Evolutionary conservation across 2,113 vertebrate genomes (phyloP).

Genomic region (Rattus rattus): DNA sequence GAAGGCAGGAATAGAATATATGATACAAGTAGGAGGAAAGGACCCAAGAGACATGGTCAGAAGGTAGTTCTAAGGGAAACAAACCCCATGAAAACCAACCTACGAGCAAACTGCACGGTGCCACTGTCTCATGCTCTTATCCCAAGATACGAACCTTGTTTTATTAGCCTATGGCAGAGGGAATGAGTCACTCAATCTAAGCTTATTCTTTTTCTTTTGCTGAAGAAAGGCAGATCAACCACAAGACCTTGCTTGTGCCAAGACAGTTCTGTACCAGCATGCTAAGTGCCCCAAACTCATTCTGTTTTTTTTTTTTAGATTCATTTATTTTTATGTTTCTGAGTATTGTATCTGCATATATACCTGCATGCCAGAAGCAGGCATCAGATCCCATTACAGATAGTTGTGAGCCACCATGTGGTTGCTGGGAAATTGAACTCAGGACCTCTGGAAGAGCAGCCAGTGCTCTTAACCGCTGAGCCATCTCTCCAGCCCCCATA

Average conservation of each 20-base stretch:
- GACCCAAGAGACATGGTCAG: background rate
- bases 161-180: background rate
- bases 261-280: background rate
- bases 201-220: background rate
- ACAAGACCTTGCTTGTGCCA: background rate
- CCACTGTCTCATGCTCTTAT: background rate
- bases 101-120: background rate
- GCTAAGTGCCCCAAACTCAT: background rate
- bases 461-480: no score
- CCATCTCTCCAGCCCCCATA: no score
- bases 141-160: background rate
- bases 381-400: no score
- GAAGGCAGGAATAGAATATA: background rate
- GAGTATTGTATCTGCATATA: no score
- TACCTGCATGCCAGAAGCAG: no score
- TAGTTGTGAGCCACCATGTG: no score
- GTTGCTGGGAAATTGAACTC: no score
- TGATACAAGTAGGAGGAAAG: background rate
- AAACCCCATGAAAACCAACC: background rate
- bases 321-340: no score
- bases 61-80: background rate
- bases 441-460: no score
- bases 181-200: background rate
- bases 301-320: background rate
- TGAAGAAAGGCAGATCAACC: background rate